Conservation (phyloP, 2,888 invertebrate species). For the Hymenopus coronatus region DNA sequence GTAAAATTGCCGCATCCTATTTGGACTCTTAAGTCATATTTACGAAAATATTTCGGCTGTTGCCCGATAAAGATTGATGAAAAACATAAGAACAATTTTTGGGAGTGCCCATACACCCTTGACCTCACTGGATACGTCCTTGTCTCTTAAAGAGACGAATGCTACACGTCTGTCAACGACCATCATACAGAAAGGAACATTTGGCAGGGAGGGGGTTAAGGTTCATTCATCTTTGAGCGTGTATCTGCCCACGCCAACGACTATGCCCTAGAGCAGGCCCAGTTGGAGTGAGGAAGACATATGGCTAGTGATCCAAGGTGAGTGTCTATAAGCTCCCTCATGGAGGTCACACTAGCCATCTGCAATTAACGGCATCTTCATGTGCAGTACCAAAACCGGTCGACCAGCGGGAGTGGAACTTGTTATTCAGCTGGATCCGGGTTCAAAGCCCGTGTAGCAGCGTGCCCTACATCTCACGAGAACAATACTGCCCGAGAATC, state of each 20-base stretch:
- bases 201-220: too few species aligned
- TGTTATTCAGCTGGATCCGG: neutral
- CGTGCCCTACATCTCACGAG: neutral
- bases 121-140: too few species aligned
- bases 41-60: too few species aligned
- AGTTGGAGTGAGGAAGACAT: neutral
- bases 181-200: too few species aligned
- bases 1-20: too few species aligned
- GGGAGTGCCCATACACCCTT: too few species aligned
- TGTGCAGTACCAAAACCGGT: neutral
- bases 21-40: too few species aligned
- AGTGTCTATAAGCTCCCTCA: neutral
- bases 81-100: too few species aligned
- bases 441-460: neutral
- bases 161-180: too few species aligned
- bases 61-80: too few species aligned
- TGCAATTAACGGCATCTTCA: neutral
- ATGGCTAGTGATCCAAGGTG: neutral
- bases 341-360: neutral
- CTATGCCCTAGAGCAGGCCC: neutral
- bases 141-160: too few species aligned
- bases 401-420: neutral
- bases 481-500: neutral
- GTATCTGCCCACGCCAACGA: neutral
- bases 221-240: neutral